phyloP scores from a whole-genome alignment of 2,797 vertebrate species.

The Gallirallus australis region DNA sequence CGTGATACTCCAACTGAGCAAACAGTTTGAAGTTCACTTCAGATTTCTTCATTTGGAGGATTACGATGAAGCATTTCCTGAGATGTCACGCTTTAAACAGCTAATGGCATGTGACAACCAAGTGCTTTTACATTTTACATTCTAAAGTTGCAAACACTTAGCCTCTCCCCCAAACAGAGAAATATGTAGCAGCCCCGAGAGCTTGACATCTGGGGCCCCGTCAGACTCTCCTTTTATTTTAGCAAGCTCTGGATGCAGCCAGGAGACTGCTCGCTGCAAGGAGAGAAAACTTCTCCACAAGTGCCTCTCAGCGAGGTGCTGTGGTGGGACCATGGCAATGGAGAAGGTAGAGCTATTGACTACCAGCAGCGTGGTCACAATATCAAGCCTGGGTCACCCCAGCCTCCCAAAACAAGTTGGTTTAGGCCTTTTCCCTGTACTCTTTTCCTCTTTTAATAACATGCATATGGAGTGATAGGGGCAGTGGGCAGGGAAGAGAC shows the following conservation, averaged over 20 bases:
- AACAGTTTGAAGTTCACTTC: constrained; percentile 15
- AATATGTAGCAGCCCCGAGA: not conserved
- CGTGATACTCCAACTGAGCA: not conserved
- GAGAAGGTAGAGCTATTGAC: not conserved
- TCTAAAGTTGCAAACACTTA: constrained; percentile 31
- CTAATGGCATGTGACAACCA: constrained; percentile 62
- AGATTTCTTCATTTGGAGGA: constrained; percentile 45
- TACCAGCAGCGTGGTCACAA: rapidly evolving
- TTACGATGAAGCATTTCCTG: constrained; percentile 59
- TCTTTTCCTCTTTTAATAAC: not conserved
- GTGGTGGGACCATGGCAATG: not conserved
- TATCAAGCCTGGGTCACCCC: rapidly evolving
- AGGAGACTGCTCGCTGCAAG: not conserved
- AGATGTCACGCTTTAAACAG: constrained; percentile 22
- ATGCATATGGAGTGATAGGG: rapidly evolving
- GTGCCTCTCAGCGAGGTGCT: rapidly evolving
- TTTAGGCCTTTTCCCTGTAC: not conserved
- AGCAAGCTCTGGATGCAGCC: not conserved
- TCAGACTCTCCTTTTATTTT: not conserved
- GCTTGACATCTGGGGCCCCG: not conserved
- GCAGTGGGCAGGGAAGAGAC: too few relatives aligned
- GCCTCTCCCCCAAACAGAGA: not conserved
- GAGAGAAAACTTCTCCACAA: not conserved
- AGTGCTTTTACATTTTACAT: constrained; percentile 10
- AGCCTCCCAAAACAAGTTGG: not conserved